Evolutionary conservation across 2,888 invertebrate species (phyloP).

Genomic region (Sinopyrophorus schimmeli): DNA sequence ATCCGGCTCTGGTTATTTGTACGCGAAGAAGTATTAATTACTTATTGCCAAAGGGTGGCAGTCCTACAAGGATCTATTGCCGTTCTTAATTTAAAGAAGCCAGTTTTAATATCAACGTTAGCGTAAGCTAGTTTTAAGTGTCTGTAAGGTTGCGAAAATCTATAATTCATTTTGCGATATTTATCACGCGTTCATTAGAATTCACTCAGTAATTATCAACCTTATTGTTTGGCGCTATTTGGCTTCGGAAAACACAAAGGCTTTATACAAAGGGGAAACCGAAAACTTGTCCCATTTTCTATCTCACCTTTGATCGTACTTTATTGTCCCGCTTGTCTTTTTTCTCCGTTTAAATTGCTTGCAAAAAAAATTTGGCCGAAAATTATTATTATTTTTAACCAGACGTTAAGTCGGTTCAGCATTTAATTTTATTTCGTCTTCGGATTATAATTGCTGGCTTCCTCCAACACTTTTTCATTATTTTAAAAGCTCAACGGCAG

Average conservation of each 20-base stretch:
- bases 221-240: conserved; percentile 15
- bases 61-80: too few relatives aligned
- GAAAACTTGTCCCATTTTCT: conserved; percentile 6
- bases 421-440: conserved; percentile 8
- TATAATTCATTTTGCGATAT: conserved; percentile 7
- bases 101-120: too few relatives aligned
- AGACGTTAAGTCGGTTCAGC: conserved; percentile 2
- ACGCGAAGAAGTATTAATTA: too few relatives aligned
- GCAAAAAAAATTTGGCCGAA: too few relatives aligned
- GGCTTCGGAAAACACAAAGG: conserved; percentile 11
- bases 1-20: too few relatives aligned
- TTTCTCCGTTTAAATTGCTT: too few relatives aligned
- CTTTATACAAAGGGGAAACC: conserved; percentile 5
- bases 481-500: conserved; percentile 10
- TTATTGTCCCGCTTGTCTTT: conserved; percentile 16
- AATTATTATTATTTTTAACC: too few relatives aligned
- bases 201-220: conserved; percentile 13
- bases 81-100: too few relatives aligned
- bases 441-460: conserved; percentile 1
- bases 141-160: conserved; percentile 10
- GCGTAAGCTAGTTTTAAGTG: too few relatives aligned
- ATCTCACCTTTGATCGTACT: conserved; percentile 12
- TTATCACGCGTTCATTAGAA: conserved; percentile 13
- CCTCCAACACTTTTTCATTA: conserved; percentile 11
- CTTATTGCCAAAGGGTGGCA: too few relatives aligned